Evolutionary conservation across 1,140 invertebrate species (phyloP), one percentile per base, ranked within the genome.

Genomic region (Formica selysi): DNA sequence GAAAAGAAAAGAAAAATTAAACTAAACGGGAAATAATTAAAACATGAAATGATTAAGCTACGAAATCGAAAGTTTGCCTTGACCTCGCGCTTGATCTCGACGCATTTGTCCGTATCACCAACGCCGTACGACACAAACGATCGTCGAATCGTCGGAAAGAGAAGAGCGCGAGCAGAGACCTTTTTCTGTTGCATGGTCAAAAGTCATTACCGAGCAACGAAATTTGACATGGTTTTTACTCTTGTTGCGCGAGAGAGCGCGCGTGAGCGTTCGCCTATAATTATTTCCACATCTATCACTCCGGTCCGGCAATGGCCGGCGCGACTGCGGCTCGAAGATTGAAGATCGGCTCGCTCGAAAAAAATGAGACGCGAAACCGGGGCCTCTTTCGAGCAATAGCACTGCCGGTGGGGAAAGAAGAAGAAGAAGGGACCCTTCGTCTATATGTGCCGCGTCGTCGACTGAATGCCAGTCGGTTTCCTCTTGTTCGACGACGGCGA

Each of bases 261-360:
- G 89, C 79, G 86, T 86, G 86, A 91, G 88, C 90, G 91, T 94
- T 94, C 93, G 89, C 93, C 94, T 94, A 95, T 95, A 95, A 95
- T 95, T 95, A 95, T 95, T 95, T 95, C 91, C 93, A 95, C 94
- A 95, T 95, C 94, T 94, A 95, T 95, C 94, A 95, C 88, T 89
- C 86, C 54, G 81, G 86, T 74, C 85, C 81, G 90, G 90, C 90
- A 91, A 90, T 91, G 87, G 90, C 84, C 85, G 83, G 84, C 89
- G 86, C 80, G 89, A 87, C 85, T 76, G 87, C 81, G 90, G 57
- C 88, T 81, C 91, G 91, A 92, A 94, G 93, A 94, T 94, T 94
- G 91, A 94, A 93, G 92, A 94, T 94, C 90, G 93, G 87, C 86
- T 88, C 88, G 68, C 78, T 83, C 76, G 87, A 92, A 91, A 91